phyloP scores from a whole-genome alignment of 2,797 vertebrate species.

The Mus minutoides region DNA sequence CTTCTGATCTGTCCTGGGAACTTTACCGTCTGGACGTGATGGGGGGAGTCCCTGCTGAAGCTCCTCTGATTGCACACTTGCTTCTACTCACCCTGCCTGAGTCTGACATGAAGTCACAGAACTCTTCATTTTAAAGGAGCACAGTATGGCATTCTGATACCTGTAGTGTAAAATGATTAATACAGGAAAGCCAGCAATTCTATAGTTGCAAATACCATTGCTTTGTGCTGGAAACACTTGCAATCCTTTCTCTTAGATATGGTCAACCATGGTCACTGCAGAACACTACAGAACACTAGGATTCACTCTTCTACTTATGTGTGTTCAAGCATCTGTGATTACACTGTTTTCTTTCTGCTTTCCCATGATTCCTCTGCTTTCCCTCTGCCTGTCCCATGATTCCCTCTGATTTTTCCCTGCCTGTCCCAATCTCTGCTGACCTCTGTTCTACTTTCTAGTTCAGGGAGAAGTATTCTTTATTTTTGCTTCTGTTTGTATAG shows the following conservation, averaged over 20 bases:
- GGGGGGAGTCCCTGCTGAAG: background rate
- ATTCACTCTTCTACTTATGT: background rate
- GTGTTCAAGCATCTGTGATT: background rate
- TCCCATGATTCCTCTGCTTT: no score
- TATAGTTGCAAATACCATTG: background rate
- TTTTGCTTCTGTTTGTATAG: background rate
- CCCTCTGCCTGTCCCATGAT: background rate
- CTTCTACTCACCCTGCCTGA: background rate
- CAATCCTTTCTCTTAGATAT: background rate
- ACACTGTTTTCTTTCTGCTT: background rate
- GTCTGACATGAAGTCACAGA: background rate
- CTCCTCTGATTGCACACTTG: background rate
- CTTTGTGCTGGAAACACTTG: background rate
- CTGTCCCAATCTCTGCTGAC: background rate
- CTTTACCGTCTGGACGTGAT: background rate
- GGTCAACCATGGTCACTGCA: background rate
- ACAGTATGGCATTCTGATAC: background rate
- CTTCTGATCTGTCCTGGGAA: background rate
- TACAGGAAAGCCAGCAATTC: background rate
- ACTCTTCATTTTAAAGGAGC: background rate
- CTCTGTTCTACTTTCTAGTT: background rate
- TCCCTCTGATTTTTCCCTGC: background rate
- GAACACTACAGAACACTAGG: background rate
- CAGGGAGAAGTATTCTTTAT: background rate
- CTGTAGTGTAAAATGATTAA: background rate